phyloP scores from a whole-genome alignment of 53 echinoderm and acorn worm species.

The Holothuria leucospilota region DNA sequence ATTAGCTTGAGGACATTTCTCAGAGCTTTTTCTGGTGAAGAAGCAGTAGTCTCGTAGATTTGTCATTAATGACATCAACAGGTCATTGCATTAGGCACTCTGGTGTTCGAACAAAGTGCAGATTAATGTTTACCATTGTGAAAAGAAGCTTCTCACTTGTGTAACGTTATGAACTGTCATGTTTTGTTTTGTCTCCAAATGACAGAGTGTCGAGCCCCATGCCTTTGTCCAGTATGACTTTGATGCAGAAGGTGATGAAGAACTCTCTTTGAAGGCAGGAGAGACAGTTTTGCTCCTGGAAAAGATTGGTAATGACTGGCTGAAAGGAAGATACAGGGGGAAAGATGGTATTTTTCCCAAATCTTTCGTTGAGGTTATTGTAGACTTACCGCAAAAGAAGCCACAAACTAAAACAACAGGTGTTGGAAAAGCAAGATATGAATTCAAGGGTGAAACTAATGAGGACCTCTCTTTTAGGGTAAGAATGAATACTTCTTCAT shows the following conservation, averaged over 20 bases:
- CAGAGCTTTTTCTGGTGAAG: background rate
- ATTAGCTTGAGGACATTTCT: background rate
- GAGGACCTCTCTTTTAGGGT: conserved; percentile 87
- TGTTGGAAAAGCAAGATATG: conserved; percentile 76
- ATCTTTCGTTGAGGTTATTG: conserved; percentile 88
- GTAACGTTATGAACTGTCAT: background rate
- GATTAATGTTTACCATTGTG: no score
- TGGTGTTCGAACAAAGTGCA: no score
- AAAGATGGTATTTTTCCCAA: conserved; percentile 95
- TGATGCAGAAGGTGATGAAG: conserved; percentile 72
- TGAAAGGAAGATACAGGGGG: conserved; percentile 68
- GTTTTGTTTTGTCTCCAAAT: background rate
- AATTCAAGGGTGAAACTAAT: conserved; percentile 81
- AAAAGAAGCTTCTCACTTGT: no score
- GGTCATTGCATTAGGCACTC: no score
- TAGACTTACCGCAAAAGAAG: conserved; percentile 62
- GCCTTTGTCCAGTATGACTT: conserved; percentile 87
- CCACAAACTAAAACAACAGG: conserved; percentile 32
- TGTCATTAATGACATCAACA: no score
- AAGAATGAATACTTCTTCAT: background rate
- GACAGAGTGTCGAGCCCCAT: conserved; percentile 63
- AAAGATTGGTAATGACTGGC: conserved; percentile 91
- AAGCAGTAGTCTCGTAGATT: no score
- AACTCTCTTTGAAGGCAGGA: conserved; percentile 75
- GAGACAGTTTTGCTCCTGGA: conserved; percentile 81